Percentiles rank a stretch among this genome's conserved stretches.
Conservation (phyloP, 2,113 vertebrate species). For the Syrrhaptes paradoxus region DNA sequence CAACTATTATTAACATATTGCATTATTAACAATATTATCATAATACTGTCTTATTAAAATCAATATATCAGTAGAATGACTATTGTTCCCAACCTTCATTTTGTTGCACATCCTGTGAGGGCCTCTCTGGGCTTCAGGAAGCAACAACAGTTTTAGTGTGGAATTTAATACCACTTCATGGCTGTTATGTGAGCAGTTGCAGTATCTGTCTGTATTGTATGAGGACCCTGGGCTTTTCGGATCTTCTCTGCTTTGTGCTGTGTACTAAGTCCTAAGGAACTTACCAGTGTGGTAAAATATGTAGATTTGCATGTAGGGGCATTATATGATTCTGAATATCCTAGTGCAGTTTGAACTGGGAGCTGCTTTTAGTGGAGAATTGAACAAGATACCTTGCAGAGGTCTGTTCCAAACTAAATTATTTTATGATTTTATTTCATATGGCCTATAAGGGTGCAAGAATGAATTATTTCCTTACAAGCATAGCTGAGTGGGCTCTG, state of each 20-base stretch:
- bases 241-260: not conserved
- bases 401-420: not conserved
- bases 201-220: not conserved
- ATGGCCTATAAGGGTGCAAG: not conserved
- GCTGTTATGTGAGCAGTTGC: not conserved
- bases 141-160: not conserved
- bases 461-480: not conserved
- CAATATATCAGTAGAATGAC: constrained; percentile 39
- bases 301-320: not conserved
- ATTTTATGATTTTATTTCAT: not conserved
- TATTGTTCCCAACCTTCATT: not conserved
- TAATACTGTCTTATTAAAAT: constrained; percentile 49
- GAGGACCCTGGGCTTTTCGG: not conserved
- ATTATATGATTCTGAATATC: not conserved
- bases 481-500: not conserved
- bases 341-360: not conserved
- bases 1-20: constrained; percentile 23
- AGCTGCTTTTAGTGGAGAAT: not conserved
- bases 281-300: not conserved
- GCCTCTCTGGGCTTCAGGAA: not conserved
- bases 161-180: not conserved
- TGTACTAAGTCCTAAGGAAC: not conserved
- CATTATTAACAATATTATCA: constrained; percentile 36
- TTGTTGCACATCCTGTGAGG: not conserved
- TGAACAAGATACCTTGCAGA: not conserved